Conservation (phyloP, 2,888 invertebrate species). For the Spisula solida region DNA sequence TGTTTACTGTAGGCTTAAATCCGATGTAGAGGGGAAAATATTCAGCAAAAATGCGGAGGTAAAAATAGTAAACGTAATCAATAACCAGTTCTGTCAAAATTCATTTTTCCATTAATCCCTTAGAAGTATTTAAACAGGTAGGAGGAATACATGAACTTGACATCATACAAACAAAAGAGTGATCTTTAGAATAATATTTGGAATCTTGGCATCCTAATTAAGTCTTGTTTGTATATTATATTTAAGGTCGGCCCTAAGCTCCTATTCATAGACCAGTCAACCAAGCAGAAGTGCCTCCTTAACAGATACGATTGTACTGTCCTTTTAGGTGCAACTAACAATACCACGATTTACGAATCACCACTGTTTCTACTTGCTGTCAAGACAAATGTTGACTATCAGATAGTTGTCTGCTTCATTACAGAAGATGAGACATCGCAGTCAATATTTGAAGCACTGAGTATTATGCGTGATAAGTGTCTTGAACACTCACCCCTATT, state of each 20-base stretch:
- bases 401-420: slow-evolving; percentile 31
- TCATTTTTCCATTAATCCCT: too few species aligned
- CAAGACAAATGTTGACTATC: slow-evolving; percentile 47
- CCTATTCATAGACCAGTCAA: slow-evolving; percentile 27
- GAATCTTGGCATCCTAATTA: background rate
- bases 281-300: slow-evolving; percentile 25
- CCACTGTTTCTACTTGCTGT: slow-evolving; percentile 45
- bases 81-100: too few species aligned
- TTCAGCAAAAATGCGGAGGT: too few species aligned
- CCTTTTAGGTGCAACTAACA: slow-evolving; percentile 45
- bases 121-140: too few species aligned
- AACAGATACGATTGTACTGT: slow-evolving; percentile 20
- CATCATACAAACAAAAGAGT: too few species aligned
- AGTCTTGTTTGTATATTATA: background rate
- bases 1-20: too few species aligned
- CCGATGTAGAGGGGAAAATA: too few species aligned
- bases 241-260: slow-evolving; percentile 8
- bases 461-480: background rate
- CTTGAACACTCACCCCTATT: background rate
- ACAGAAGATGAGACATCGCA: slow-evolving; percentile 29
- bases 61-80: too few species aligned
- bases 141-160: too few species aligned
- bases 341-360: slow-evolving; percentile 34
- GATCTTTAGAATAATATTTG: too few species aligned
- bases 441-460: slow-evolving; percentile 16